Evolutionary conservation across 1,140 invertebrate species (phyloP), one percentile per base, ranked within the genome.

Genomic region (Zaprionus ornatus): DNA sequence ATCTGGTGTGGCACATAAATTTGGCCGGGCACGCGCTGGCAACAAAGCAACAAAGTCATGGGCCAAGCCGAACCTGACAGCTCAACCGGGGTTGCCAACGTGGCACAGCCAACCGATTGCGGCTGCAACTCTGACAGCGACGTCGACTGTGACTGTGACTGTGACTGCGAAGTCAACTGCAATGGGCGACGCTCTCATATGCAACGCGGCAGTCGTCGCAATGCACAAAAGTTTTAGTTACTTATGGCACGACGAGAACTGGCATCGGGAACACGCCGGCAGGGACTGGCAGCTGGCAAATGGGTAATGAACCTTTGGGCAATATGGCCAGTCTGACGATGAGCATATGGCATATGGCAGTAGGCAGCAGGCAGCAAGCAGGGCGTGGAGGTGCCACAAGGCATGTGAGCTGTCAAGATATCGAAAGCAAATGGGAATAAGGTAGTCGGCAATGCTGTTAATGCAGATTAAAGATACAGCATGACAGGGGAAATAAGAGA

Each of bases 11-110:
- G 57, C 57, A 57, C 57, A 74, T 74, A 74, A 74, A 74, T 74
- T 69, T 74, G 48, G 66, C 50, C 19, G 50, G 72, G 65, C 72
- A 74, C 72, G 65, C 66, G 72, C 72, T 62, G 52, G 57, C 72
- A 74, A 69, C 71, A 74, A 74, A 74, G 71, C 71, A 74, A 69
- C 57, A 62, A 60, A 68, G 66, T 69, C 63, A 68, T 61, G 55
- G 48, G 45, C 45, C 56, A 67, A 59, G 37, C 59, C 68, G 17
- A 50, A 48, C 13, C 52, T 64, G 68, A 71, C 68, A 71, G 68
- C 68, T 48, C 57, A n/a, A 37, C 23, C 65, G 21, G 65, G 40
- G 19, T 45, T 56, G 54, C 64, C 29, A 40, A 12, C 56, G 12
- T 37, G 32, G 63, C 32, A 25, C 29, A 23, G 13, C 48, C 48